These are phyloP conservation scores for Panzeria rudis DNA, from an alignment of 2,888 invertebrate species.

Conservation along the genomic window DNA sequence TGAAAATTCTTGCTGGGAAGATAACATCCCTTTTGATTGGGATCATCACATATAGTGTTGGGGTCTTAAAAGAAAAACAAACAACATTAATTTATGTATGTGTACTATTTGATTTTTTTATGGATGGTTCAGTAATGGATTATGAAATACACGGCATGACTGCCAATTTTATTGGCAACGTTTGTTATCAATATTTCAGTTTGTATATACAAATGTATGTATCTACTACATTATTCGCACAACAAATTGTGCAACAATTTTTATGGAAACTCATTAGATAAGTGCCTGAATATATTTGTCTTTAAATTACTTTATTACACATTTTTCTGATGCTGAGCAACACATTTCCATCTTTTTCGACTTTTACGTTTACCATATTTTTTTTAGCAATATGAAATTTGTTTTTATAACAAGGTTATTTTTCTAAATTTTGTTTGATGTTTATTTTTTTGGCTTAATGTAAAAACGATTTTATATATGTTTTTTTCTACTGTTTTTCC, in stretches of 20 bases:
- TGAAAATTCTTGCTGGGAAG: too few relatives aligned
- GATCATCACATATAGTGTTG: too few relatives aligned
- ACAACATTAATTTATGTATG: too few relatives aligned
- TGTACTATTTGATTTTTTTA: too few relatives aligned
- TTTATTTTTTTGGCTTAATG: slow-evolving; percentile 2
- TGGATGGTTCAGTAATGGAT: too few relatives aligned
- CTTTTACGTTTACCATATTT: slow-evolving; percentile 10
- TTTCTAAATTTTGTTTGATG: slow-evolving; percentile 9
- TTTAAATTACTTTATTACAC: slow-evolving; percentile 38
- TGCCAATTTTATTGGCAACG: not conserved
- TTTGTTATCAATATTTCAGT: not conserved
- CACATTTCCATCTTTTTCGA: not conserved
- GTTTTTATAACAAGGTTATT: slow-evolving; percentile 37
- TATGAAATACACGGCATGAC: not conserved
- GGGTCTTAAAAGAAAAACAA: too few relatives aligned
- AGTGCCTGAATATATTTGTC: slow-evolving; percentile 30
- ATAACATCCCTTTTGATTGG: too few relatives aligned
- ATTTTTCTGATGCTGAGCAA: not conserved
- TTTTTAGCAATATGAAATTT: slow-evolving; percentile 1
- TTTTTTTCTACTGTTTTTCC: not conserved
- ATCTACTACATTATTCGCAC: not conserved
- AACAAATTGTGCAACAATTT: slow-evolving; percentile 23
- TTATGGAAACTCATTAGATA: slow-evolving; percentile 30
- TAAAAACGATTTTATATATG: not conserved
- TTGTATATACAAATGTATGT: not conserved